These are phyloP conservation scores for Malurus leucopterus DNA, from an alignment of 2,797 vertebrate species.

Conservation along the genomic window DNA sequence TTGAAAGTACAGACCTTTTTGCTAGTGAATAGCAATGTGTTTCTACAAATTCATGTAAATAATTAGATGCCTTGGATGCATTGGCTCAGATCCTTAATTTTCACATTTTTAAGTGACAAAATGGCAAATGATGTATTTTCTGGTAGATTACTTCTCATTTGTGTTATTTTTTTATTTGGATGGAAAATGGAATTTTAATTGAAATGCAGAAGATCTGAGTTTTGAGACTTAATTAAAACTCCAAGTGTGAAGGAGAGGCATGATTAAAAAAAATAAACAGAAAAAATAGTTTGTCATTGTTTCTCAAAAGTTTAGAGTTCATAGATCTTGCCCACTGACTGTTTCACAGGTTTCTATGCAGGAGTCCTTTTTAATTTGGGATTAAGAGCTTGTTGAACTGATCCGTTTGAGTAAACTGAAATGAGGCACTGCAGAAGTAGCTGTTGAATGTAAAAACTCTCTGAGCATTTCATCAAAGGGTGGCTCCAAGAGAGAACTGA, in stretches of 20 bases:
- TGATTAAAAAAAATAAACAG: not conserved
- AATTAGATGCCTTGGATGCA: not conserved
- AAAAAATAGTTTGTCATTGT: not conserved
- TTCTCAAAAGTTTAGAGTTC: not conserved
- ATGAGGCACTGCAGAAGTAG: not conserved
- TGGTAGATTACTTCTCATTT: constrained; percentile 2
- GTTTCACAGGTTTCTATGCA: not conserved
- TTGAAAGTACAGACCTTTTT: not conserved
- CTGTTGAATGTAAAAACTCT: not conserved
- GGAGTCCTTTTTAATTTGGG: constrained; percentile 27
- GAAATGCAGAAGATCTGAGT: not conserved
- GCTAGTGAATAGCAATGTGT: not conserved
- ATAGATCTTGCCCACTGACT: not conserved
- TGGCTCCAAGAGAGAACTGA: constrained; percentile 15
- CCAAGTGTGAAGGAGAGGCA: not conserved
- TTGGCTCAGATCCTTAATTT: constrained; percentile 6
- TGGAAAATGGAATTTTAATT: constrained; percentile 8
- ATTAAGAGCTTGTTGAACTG: not conserved
- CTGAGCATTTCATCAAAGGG: not conserved
- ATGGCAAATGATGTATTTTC: not conserved
- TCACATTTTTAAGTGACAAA: constrained; percentile 7
- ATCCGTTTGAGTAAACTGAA: not conserved
- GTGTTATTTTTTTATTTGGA: not conserved
- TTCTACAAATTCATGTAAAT: not conserved
- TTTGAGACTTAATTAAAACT: constrained; percentile 19